phyloP scores from a whole-genome alignment of 1,140 invertebrate genomes.

The Pinna nobilis region DNA sequence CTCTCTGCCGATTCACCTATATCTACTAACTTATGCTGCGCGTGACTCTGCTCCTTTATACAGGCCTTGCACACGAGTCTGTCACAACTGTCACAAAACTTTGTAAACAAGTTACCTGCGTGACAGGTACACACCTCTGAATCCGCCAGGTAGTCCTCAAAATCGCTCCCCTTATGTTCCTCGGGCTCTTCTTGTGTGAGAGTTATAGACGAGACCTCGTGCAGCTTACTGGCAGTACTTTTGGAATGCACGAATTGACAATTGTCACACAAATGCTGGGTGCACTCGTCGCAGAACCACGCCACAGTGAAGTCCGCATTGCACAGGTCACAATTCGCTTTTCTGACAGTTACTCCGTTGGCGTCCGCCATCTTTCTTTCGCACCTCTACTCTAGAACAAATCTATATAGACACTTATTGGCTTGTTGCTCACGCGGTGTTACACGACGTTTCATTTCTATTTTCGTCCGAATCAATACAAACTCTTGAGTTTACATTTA shows the following conservation, averaged over 20 bases:
- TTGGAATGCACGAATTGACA: constrained; percentile 12
- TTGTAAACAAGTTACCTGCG: not conserved
- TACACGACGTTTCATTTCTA: not conserved
- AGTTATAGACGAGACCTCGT: not conserved
- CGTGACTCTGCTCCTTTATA: constrained; percentile 1
- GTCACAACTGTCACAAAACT: constrained; percentile 9
- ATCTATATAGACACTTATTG: too few species aligned
- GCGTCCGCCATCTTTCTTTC: constrained; percentile 4
- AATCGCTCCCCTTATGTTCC: not conserved
- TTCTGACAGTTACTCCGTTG: not conserved
- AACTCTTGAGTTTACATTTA: too few species aligned
- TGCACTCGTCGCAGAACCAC: constrained; percentile 10
- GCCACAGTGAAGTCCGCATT: not conserved
- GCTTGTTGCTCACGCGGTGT: not conserved
- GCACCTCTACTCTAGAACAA: too few species aligned
- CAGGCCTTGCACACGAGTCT: constrained; percentile 10
- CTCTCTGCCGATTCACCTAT: constrained; percentile 4
- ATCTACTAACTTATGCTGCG: not conserved
- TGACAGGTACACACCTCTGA: not conserved
- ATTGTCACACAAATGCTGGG: constrained; percentile 14
- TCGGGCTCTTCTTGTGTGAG: not conserved
- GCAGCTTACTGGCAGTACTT: constrained; percentile 14
- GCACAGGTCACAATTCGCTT: constrained; percentile 17
- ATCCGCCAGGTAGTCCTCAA: not conserved
- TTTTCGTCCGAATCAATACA: too few species aligned